Conservation (phyloP, 2,888 invertebrate genomes). For the Unio delphinus region DNA sequence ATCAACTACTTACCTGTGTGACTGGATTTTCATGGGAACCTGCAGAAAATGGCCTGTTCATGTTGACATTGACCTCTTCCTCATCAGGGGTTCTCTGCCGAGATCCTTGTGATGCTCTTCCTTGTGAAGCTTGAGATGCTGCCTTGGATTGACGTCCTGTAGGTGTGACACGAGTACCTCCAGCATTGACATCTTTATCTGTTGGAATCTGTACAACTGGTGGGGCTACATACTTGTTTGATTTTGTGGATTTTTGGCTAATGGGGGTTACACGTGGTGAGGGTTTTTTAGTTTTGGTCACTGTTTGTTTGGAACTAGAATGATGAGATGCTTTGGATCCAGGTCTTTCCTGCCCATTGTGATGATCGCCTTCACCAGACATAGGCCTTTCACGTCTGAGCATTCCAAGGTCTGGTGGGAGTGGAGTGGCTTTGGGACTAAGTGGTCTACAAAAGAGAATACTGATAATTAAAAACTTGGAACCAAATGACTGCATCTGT, state of each 20-base stretch:
- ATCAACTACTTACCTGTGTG: slow-evolving; percentile 27
- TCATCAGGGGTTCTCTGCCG: slow-evolving; percentile 19
- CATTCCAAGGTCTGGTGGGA: slow-evolving; percentile 60
- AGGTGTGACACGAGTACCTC: slow-evolving; percentile 5
- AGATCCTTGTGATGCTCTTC: slow-evolving; percentile 20
- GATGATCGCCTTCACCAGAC: slow-evolving; percentile 7
- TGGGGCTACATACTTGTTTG: slow-evolving; percentile 21
- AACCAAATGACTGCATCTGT: no score
- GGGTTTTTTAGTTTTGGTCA: background rate
- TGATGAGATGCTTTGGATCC: slow-evolving; percentile 16
- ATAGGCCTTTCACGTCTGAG: slow-evolving; percentile 46
- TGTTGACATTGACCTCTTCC: slow-evolving; percentile 26
- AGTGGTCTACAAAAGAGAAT: slow-evolving; percentile 44
- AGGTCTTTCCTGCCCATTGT: slow-evolving; percentile 11
- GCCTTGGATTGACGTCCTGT: slow-evolving; percentile 16
- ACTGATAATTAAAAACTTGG: no score
- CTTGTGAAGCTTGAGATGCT: slow-evolving; percentile 27
- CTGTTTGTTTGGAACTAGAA: slow-evolving; percentile 13
- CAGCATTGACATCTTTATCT: slow-evolving; percentile 12
- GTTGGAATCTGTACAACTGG: slow-evolving; percentile 4
- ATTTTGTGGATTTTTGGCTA: slow-evolving; percentile 12
- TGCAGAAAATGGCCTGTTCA: slow-evolving; percentile 30
- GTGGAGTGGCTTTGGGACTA: slow-evolving; percentile 66
- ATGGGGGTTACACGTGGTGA: background rate
- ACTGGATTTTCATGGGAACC: slow-evolving; percentile 40